Conservation (phyloP, 2,797 vertebrate genomes). For the Hyperoplus lanceolatus region DNA sequence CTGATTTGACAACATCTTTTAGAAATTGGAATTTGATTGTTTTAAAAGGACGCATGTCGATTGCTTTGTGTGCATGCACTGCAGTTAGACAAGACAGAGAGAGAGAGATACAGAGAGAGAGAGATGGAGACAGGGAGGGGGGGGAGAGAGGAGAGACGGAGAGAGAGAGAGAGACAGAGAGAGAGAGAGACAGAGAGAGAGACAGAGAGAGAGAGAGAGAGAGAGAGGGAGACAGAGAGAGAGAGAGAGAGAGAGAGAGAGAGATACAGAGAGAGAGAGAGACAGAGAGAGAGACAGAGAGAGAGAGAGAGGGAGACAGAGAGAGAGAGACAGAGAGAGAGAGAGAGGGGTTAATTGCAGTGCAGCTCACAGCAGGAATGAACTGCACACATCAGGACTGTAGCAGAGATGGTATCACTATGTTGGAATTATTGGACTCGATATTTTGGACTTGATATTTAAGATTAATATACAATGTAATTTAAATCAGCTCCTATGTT, state of each 20-base stretch:
- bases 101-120: no score
- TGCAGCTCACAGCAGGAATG: conserved; percentile 25
- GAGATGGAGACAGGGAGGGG: no score
- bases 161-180: no score
- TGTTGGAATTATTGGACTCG: conserved; percentile 19
- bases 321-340: conserved; percentile 1
- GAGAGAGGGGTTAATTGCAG: conserved; percentile 29
- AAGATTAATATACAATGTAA: conserved; percentile 7
- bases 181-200: no score
- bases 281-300: no score
- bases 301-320: background rate
- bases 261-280: no score
- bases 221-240: no score
- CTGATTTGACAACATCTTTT: conserved; percentile 18
- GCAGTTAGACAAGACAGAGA: conserved; percentile 43
- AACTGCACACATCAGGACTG: conserved; percentile 24
- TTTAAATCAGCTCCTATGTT: background rate
- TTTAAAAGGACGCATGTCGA: conserved; percentile 13
- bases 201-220: no score
- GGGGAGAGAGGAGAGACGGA: no score
- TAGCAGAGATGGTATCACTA: conserved; percentile 8
- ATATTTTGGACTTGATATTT: conserved; percentile 12
- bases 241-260: no score
- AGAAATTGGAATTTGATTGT: conserved; percentile 27
- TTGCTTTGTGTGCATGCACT: conserved; percentile 36